phyloP scores from a whole-genome alignment of 1,140 invertebrate species.

The Drosophila kepulauana region DNA sequence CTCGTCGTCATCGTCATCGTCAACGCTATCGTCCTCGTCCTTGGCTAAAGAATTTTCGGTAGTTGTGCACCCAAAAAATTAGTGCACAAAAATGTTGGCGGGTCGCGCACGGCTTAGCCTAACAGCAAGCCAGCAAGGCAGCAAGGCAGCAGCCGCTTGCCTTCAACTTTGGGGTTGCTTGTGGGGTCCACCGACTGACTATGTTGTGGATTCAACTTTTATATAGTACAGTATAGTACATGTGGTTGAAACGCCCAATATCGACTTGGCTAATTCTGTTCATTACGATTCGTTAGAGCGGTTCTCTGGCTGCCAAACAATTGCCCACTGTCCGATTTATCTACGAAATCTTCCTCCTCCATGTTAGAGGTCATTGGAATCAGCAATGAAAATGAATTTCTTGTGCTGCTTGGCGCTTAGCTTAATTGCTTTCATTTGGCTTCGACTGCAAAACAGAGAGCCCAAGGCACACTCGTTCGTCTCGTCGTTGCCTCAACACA shows the following conservation, averaged over 20 bases:
- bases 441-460: conserved; percentile 5
- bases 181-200: background rate
- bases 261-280: conserved; percentile 63
- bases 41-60: conserved; percentile 42
- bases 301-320: conserved; percentile 48
- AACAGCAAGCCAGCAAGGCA: too few relatives aligned
- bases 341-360: background rate
- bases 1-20: background rate
- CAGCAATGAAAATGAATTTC: conserved; percentile 66
- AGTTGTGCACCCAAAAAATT: conserved; percentile 64
- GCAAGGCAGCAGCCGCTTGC: background rate
- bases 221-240: background rate
- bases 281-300: conserved; percentile 73
- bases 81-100: conserved; percentile 67
- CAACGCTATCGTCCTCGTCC: background rate
- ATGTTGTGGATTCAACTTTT: background rate
- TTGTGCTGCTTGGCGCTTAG: conserved; percentile 32
- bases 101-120: conserved; percentile 52
- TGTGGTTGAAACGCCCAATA: conserved; percentile 17
- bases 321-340: conserved; percentile 33
- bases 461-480: conserved; percentile 7
- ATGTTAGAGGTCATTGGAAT: conserved; percentile 41
- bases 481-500: conserved; percentile 26
- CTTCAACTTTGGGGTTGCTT: conserved; percentile 21
- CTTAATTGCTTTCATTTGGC: conserved; percentile 82